These are phyloP conservation scores for Drepana arcuata DNA, from an alignment of 1,140 invertebrate species.

Conservation along the genomic window DNA sequence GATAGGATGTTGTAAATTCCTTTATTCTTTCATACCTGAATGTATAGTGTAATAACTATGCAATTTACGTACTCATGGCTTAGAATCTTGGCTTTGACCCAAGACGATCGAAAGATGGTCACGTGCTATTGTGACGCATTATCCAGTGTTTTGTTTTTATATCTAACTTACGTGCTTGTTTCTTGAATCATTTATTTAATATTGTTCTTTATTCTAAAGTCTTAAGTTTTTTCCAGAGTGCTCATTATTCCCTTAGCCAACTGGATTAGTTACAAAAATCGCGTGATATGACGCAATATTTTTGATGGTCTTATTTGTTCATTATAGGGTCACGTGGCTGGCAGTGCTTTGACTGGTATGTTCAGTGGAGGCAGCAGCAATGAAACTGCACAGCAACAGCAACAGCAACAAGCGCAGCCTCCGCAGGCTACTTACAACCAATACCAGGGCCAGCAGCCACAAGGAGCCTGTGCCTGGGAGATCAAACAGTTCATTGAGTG, in stretches of 20 bases:
- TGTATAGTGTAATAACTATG: too few relatives aligned
- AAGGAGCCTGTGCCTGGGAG: slow-evolving; percentile 89
- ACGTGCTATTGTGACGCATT: slow-evolving; percentile 31
- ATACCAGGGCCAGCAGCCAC: slow-evolving; percentile 66
- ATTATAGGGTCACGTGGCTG: slow-evolving; percentile 85
- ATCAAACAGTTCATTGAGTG: slow-evolving; percentile 92
- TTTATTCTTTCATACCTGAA: too few relatives aligned
- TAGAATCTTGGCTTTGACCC: slow-evolving; percentile 28
- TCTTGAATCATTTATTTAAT: too few relatives aligned
- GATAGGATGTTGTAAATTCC: too few relatives aligned
- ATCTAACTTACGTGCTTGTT: slow-evolving; percentile 4
- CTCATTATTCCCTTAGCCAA: too few relatives aligned
- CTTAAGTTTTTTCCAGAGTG: too few relatives aligned
- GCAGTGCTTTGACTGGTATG: slow-evolving; percentile 87
- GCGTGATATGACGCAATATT: too few relatives aligned
- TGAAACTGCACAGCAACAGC: slow-evolving; percentile 64
- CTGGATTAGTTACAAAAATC: too few relatives aligned
- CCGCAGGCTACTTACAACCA: slow-evolving; percentile 53
- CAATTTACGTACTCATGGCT: too few relatives aligned
- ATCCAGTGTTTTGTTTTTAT: slow-evolving; percentile 14
- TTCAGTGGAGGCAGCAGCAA: slow-evolving; percentile 82
- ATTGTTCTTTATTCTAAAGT: too few relatives aligned
- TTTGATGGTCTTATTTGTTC: slow-evolving; percentile 18
- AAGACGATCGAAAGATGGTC: slow-evolving; percentile 22
- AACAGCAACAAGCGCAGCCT: slow-evolving; percentile 40